Evolutionary conservation across 2,888 invertebrate species (phyloP).

Genomic region (Cerceris ruficornis): DNA sequence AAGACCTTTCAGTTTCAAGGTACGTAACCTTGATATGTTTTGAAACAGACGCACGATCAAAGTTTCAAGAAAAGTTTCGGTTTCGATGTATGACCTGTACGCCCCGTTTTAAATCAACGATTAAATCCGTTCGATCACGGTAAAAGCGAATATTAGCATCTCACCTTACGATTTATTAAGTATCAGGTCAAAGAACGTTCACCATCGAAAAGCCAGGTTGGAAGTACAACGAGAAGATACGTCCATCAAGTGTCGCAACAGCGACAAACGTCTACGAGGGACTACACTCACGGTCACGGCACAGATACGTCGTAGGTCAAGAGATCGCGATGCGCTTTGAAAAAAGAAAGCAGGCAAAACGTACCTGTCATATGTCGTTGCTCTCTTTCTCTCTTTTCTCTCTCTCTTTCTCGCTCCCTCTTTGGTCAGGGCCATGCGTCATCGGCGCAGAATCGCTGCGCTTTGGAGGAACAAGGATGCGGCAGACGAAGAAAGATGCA

Average conservation of each 20-base stretch:
- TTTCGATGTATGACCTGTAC: too few species aligned
- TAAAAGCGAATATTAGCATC: too few species aligned
- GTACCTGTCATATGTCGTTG: conserved; percentile 61
- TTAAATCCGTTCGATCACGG: too few species aligned
- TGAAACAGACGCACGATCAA: too few species aligned
- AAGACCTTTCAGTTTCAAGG: too few species aligned
- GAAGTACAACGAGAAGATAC: background rate
- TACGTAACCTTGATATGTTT: too few species aligned
- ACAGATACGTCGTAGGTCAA: conserved; percentile 40
- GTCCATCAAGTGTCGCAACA: conserved; percentile 2
- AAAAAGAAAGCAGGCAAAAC: conserved; percentile 41
- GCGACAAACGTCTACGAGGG: conserved; percentile 14
- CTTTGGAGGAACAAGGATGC: conserved; percentile 47
- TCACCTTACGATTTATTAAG: too few species aligned
- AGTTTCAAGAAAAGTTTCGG: too few species aligned
- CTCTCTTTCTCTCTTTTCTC: conserved; percentile 33
- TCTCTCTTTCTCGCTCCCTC: conserved; percentile 35
- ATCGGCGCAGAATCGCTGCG: conserved; percentile 60
- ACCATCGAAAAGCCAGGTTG: too few species aligned
- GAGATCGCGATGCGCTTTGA: conserved; percentile 24
- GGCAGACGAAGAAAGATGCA: conserved; percentile 5
- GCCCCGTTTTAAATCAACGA: too few species aligned
- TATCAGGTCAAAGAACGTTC: too few species aligned
- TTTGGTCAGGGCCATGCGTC: conserved; percentile 59
- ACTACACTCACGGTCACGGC: conserved; percentile 42